Evolutionary conservation across 2,888 invertebrate genomes (phyloP).

Genomic region (Spodoptera exigua): DNA sequence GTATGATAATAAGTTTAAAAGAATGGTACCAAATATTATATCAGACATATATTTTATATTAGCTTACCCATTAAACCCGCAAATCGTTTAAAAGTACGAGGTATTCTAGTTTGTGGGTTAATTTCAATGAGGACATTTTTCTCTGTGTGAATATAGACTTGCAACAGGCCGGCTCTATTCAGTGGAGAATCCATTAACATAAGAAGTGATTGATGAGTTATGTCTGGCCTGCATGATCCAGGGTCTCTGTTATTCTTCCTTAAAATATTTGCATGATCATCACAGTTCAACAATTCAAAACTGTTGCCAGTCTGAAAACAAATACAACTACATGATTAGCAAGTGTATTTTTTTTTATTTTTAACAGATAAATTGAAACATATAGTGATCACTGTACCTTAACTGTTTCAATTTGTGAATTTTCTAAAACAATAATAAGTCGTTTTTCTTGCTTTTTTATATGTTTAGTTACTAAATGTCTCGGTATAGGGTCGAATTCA

Average conservation of each 20-base stretch:
- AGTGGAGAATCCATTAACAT: conserved; percentile 99
- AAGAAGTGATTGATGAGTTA: conserved; percentile 98
- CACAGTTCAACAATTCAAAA: conserved; percentile 97
- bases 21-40: not conserved
- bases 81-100: conserved; percentile 98
- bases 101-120: conserved; percentile 98
- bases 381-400: conserved; percentile 90
- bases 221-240: conserved; percentile 97
- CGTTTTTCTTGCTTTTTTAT: conserved; percentile 96
- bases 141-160: conserved; percentile 97
- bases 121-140: conserved; percentile 98
- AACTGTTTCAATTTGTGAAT: conserved; percentile 98
- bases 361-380: not conserved
- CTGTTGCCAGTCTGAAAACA: conserved; percentile 93
- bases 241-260: conserved; percentile 96
- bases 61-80: conserved; percentile 97
- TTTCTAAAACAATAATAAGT: conserved; percentile 97
- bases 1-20: not conserved
- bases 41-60: not conserved
- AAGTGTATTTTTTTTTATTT: not conserved
- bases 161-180: conserved; percentile 98
- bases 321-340: not conserved
- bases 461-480: conserved; percentile 93
- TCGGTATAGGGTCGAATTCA: conserved; percentile 94
- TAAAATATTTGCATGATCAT: conserved; percentile 96